Evolutionary conservation across 2,113 vertebrate genomes (phyloP).

Genomic region (Paracanthobrama guichenoti): DNA sequence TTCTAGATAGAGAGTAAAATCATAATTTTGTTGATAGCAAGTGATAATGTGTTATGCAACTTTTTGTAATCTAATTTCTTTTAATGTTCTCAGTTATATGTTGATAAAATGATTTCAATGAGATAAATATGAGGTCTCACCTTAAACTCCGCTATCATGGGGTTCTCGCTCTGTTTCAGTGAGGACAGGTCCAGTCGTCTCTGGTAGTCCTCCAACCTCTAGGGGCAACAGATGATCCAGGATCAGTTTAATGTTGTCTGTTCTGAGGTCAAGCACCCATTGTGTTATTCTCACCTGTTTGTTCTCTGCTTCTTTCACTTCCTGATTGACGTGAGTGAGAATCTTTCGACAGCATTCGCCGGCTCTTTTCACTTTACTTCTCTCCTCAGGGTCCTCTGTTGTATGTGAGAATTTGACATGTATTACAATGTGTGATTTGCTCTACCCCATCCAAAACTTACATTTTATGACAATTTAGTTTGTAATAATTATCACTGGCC

Average conservation of each 20-base stretch:
- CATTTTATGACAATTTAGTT: neutral
- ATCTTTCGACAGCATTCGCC: conserved; percentile 92
- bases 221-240: neutral
- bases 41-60: no score
- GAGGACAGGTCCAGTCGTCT: conserved; percentile 91
- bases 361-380: conserved; percentile 88
- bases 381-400: conserved; percentile 81
- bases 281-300: conserved; percentile 82
- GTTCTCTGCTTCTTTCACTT: conserved; percentile 94
- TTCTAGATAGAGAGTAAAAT: conserved; percentile 74
- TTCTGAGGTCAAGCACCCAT: neutral
- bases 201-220: conserved; percentile 95
- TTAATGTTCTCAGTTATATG: neutral
- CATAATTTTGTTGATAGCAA: neutral
- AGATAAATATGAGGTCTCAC: conserved; percentile 69
- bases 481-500: neutral
- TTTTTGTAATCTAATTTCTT: neutral
- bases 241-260: neutral
- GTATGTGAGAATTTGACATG: no score
- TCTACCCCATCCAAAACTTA: neutral
- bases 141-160: conserved; percentile 91
- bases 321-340: conserved; percentile 94
- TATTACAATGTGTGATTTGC: neutral
- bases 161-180: conserved; percentile 91
- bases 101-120: neutral